Evolutionary conservation across 2,113 vertebrate genomes (phyloP).

Genomic region (Climacteris rufus): DNA sequence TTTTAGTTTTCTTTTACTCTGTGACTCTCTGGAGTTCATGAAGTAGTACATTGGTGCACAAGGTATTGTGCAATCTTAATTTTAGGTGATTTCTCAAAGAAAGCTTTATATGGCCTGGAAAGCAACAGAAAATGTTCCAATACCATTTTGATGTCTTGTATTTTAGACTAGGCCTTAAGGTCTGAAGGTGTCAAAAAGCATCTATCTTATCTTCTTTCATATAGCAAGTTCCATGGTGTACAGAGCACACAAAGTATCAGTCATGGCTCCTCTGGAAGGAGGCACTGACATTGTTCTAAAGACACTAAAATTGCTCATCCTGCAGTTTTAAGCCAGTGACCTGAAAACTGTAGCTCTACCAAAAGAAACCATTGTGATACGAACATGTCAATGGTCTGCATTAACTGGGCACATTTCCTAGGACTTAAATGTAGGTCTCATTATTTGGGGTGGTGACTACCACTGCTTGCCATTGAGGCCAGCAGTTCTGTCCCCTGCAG

Average conservation of each 20-base stretch:
- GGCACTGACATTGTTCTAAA: not conserved
- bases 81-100: not conserved
- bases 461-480: not conserved
- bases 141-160: not conserved
- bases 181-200: not conserved
- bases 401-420: not conserved
- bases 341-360: not conserved
- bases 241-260: not conserved
- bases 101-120: not conserved
- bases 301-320: not conserved
- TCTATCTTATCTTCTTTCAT: not conserved
- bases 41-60: not conserved
- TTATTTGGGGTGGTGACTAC: not conserved
- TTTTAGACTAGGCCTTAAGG: not conserved
- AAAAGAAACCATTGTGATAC: not conserved
- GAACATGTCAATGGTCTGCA: not conserved
- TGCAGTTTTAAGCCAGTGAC: not conserved
- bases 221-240: not conserved
- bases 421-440: not conserved
- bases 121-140: not conserved
- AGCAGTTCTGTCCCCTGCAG: not conserved
- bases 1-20: not conserved
- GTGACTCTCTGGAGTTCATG: not conserved
- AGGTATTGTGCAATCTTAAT: not conserved
- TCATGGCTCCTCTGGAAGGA: not conserved